phyloP scores from a whole-genome alignment of 2,113 vertebrate genomes.

The Pipra filicauda region DNA sequence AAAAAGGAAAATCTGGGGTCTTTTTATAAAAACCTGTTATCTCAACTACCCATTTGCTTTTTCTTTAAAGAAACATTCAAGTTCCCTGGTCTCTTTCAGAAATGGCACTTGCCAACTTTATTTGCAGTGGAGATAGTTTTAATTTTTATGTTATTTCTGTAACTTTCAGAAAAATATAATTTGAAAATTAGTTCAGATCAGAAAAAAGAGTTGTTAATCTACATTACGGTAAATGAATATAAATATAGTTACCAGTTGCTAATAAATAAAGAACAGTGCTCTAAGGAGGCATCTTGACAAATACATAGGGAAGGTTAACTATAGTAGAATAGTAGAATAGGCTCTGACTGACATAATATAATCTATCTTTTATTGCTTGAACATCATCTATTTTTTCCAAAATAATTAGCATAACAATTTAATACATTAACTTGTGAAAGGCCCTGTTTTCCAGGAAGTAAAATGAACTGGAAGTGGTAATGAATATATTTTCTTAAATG shows the following conservation, averaged over 20 bases:
- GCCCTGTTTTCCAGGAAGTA: background rate
- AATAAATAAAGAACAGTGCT: background rate
- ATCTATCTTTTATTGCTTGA: fast-evolving
- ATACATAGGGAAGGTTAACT: background rate
- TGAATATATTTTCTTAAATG: background rate
- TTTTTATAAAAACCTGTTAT: background rate
- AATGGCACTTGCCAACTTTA: background rate
- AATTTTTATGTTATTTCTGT: background rate
- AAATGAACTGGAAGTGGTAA: background rate
- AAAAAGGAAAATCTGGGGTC: background rate
- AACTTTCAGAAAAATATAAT: background rate
- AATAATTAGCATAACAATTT: background rate
- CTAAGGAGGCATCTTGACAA: background rate
- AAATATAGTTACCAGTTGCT: background rate
- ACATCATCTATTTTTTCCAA: background rate
- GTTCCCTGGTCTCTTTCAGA: background rate
- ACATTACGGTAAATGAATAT: background rate
- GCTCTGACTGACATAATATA: background rate
- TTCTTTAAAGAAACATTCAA: background rate
- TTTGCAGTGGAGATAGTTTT: background rate
- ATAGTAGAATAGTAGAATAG: background rate
- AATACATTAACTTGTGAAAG: background rate
- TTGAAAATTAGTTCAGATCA: background rate
- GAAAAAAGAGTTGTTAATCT: background rate
- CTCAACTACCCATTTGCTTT: background rate